These are phyloP conservation scores for Ovibos moschatus DNA, from an alignment of 2,113 vertebrate species.

Conservation along the genomic window DNA sequence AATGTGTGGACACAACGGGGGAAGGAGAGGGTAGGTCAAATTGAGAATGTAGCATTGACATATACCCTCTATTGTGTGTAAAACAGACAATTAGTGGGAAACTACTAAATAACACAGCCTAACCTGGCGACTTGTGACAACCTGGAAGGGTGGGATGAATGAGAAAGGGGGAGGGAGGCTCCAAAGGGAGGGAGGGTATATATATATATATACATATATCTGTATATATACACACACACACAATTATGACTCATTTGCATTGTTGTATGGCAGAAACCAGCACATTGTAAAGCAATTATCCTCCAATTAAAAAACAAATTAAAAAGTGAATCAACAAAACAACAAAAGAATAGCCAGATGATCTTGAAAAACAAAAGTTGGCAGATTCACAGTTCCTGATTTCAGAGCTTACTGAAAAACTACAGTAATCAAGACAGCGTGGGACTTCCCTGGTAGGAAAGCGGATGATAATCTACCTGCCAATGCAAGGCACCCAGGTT, in stretches of 20 bases:
- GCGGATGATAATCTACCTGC: background rate
- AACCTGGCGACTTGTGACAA: background rate
- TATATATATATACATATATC: background rate
- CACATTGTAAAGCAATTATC: background rate
- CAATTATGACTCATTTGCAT: background rate
- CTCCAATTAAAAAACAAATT: background rate
- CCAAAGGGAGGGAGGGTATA: background rate
- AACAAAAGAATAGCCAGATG: background rate
- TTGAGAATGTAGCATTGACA: background rate
- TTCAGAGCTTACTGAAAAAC: background rate
- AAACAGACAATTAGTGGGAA: background rate
- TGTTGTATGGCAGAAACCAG: background rate
- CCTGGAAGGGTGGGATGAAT: background rate
- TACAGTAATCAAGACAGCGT: background rate
- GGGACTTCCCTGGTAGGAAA: background rate
- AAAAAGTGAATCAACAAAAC: background rate
- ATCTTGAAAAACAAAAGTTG: background rate
- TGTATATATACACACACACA: background rate
- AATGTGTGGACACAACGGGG: background rate
- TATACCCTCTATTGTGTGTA: background rate
- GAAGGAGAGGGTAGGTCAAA: background rate
- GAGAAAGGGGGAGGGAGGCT: background rate
- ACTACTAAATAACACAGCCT: background rate
- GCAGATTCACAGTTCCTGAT: background rate
- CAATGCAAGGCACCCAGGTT: background rate